Base-by-base conservation (phyloP, 2,888 invertebrate species). In the Gasteruption jaculator region DNA sequence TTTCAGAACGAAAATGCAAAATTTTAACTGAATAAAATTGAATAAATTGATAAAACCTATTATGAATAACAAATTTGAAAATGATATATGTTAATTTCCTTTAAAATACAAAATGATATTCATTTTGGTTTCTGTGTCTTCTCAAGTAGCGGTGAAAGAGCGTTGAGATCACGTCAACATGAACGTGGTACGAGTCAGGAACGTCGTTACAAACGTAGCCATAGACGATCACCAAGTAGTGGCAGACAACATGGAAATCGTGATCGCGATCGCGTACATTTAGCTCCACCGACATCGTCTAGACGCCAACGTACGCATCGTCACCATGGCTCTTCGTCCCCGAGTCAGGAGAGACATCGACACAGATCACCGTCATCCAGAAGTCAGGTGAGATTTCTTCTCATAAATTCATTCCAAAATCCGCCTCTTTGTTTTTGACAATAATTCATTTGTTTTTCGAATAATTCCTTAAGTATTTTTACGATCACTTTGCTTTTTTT, bases 181-280 rank as follows among this genome's bases (percentile, higher is more conserved):
- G 87, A 80, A 76, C 81, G 79, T 73, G 88, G 83, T 71, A 86
- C 79, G 67, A 87, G 77, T 74, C 86, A 78, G 73, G 87, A 83
- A 78, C 73, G 88, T 63, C 83, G 90, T 54, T 90, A 88, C 72
- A 91, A 90, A 73, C 81, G 90, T 58, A 88, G 88, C 63, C 83
- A 86, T 71, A 83, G 88, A 56, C 81, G 89, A 69, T 87, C 89
- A 54, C 88, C 88, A 51, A 83, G 85, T 63, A 83, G 84, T 65
- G 80, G 85, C 55, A 81, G 86, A 62, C 80, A 82, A 62, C 83
- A 85, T 69, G 46, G 61, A 41, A 48, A 57, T 19, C 57, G 58
- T 21, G 63, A 63, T 33, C 65, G 59, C 22, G 58, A 61, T 32
- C 53, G 54, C 21, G 54, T 48, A 18, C 63, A 62, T 31, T 38